Conservation (phyloP, 1,140 invertebrate genomes). For the Nephila pilipes region DNA sequence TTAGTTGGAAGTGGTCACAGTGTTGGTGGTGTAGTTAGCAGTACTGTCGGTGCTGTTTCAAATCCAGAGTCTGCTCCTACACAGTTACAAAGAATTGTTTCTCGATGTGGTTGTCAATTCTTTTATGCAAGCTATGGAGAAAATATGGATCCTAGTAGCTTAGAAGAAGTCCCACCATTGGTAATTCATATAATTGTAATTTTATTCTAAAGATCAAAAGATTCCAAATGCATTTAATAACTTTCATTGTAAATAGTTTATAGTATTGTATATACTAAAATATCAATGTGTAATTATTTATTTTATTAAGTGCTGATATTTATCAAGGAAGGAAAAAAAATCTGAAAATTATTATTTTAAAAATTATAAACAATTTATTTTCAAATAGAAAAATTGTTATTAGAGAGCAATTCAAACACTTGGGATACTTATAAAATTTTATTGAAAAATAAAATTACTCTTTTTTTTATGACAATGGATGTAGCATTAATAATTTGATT, state of each 20-base stretch:
- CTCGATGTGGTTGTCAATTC: slow-evolving; percentile 98
- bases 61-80: slow-evolving; percentile 78
- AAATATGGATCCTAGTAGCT: slow-evolving; percentile 86
- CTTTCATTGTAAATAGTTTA: neutral
- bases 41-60: slow-evolving; percentile 90
- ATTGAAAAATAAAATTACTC: too few species aligned
- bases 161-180: slow-evolving; percentile 85
- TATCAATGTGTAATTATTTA: neutral
- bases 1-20: slow-evolving; percentile 96
- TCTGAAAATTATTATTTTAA: neutral
- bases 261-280: neutral
- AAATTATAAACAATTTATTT: too few species aligned
- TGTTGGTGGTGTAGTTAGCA: slow-evolving; percentile 96
- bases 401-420: too few species aligned
- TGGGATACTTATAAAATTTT: too few species aligned
- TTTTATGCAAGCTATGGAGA: slow-evolving; percentile 98
- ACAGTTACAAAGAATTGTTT: slow-evolving; percentile 97
- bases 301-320: neutral
- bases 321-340: neutral
- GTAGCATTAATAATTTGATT: too few species aligned
- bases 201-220: neutral
- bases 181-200: slow-evolving; percentile 27
- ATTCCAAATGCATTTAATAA: neutral
- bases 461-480: too few species aligned
- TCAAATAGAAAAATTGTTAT: too few species aligned